phyloP scores from a whole-genome alignment of 2,888 invertebrate genomes.

The Aplocera efformata region DNA sequence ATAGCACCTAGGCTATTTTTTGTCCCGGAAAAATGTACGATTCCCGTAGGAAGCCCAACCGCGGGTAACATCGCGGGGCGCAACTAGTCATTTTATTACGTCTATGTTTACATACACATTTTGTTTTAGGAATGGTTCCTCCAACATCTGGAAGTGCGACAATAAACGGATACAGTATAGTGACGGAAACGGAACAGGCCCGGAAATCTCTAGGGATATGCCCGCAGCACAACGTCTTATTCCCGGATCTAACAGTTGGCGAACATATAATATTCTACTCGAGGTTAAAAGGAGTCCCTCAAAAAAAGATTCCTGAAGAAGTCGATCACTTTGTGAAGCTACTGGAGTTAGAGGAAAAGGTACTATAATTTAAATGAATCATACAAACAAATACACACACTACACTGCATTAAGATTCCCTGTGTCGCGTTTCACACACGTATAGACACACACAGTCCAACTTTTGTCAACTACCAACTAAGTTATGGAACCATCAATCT shows the following conservation, averaged over 20 bases:
- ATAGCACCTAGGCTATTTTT: no score
- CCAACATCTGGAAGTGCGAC: slow-evolving; percentile 86
- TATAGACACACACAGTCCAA: no score
- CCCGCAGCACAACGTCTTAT: slow-evolving; percentile 93
- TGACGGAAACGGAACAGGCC: slow-evolving; percentile 83
- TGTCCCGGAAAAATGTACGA: no score
- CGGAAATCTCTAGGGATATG: slow-evolving; percentile 89
- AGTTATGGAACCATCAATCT: no score
- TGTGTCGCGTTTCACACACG: no score
- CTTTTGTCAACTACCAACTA: no score
- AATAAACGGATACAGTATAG: slow-evolving; percentile 87
- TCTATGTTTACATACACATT: no score
- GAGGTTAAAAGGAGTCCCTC: slow-evolving; percentile 83
- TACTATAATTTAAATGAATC: slow-evolving; percentile 33
- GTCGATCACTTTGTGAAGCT: slow-evolving; percentile 84
- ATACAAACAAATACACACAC: no score
- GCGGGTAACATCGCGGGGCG: no score
- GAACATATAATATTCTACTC: slow-evolving; percentile 93
- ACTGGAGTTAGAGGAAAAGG: slow-evolving; percentile 85
- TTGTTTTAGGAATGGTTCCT: slow-evolving; percentile 83
- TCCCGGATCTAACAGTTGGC: slow-evolving; percentile 89
- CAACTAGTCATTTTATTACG: no score
- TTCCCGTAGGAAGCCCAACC: no score
- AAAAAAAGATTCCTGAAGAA: slow-evolving; percentile 78
- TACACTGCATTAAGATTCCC: no score